These are phyloP conservation scores for Lycia hirtaria DNA, from an alignment of 2,888 invertebrate species.

Conservation along the genomic window DNA sequence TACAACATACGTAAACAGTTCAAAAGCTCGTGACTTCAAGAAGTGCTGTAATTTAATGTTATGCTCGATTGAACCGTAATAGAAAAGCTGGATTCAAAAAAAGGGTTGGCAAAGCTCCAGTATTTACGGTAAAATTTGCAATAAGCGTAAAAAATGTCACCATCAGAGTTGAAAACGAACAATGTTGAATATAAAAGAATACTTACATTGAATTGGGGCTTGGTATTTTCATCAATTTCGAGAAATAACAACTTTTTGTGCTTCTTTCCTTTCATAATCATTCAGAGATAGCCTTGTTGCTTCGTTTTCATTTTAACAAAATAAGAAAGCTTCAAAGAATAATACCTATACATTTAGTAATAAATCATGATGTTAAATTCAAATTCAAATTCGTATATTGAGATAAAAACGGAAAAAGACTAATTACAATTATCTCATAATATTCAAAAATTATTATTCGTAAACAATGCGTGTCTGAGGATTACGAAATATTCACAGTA, in stretches of 20 bases:
- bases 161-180: constrained; percentile 1
- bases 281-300: too few relatives aligned
- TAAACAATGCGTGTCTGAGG: too few relatives aligned
- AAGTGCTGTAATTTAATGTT: background rate
- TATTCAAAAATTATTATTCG: too few relatives aligned
- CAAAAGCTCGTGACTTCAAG: background rate
- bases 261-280: background rate
- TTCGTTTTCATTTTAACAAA: too few relatives aligned
- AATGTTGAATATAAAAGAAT: constrained; percentile 11
- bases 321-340: too few relatives aligned
- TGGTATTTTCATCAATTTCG: background rate
- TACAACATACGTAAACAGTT: background rate
- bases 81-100: background rate
- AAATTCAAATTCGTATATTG: too few relatives aligned
- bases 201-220: background rate
- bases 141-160: constrained; percentile 11
- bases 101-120: constrained; percentile 10
- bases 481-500: too few relatives aligned
- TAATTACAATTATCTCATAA: too few relatives aligned
- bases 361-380: too few relatives aligned
- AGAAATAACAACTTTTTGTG: background rate
- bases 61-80: constrained; percentile 8
- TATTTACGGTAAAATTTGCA: background rate
- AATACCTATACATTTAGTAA: too few relatives aligned
- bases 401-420: too few relatives aligned